Conservation (phyloP, 2,113 vertebrate genomes). For the Pitta sordida region DNA sequence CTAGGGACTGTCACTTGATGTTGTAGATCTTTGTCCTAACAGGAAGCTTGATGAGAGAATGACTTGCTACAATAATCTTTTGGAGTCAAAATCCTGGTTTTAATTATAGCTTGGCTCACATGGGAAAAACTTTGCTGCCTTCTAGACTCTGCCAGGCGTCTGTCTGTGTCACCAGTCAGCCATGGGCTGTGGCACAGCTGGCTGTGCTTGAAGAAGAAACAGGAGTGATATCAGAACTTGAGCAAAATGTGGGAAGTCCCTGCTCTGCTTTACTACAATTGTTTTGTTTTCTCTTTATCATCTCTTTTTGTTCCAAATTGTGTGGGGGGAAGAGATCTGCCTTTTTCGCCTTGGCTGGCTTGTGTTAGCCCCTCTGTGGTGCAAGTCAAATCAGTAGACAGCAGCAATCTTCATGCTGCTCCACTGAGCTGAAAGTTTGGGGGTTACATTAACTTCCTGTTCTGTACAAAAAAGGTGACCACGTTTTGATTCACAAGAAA, state of each 20-base stretch:
- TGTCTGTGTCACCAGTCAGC: not conserved
- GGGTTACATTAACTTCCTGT: not conserved
- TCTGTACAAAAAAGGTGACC: not conserved
- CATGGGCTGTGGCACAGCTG: not conserved
- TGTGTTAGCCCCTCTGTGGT: not conserved
- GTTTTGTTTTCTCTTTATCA: not conserved
- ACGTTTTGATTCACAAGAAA: not conserved
- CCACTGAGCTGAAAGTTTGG: not conserved
- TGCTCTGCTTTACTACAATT: not conserved
- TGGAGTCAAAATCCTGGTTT: not conserved
- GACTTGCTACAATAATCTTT: not conserved
- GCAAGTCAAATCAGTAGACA: not conserved
- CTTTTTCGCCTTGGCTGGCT: not conserved
- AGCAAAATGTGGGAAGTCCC: not conserved
- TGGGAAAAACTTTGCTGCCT: not conserved
- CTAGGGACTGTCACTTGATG: not conserved
- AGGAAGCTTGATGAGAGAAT: not conserved
- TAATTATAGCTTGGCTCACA: not conserved
- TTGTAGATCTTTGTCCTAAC: not conserved
- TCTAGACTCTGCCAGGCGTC: not conserved
- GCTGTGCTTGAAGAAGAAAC: not conserved
- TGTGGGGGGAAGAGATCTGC: not conserved
- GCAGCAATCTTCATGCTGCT: not conserved
- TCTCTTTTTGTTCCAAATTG: not conserved
- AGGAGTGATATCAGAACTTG: not conserved